These are phyloP conservation scores for Mamestra configurata DNA, from an alignment of 1,140 invertebrate genomes.

Conservation along the genomic window DNA sequence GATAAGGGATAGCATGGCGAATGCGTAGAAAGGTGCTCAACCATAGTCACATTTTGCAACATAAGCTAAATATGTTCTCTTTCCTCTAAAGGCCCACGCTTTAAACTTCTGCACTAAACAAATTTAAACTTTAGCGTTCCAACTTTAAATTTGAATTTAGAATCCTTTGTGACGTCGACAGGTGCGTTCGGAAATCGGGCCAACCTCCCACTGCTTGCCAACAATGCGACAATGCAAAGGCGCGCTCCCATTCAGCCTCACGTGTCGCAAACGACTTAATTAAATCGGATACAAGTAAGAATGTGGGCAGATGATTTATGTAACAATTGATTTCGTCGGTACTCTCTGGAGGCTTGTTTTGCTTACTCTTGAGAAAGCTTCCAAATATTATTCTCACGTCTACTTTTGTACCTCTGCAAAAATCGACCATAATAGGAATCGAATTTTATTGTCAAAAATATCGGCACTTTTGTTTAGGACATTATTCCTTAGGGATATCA, in stretches of 20 bases:
- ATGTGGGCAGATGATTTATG: conserved; percentile 80
- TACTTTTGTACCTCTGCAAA: background rate
- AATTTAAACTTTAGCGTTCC: conserved; percentile 62
- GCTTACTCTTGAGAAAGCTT: conserved; percentile 44
- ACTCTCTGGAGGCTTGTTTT: conserved; percentile 67
- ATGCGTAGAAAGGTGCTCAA: too few species aligned
- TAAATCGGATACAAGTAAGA: conserved; percentile 76
- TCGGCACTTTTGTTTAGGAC: background rate
- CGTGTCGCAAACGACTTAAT: conserved; percentile 84
- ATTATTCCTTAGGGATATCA: background rate
- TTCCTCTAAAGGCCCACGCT: conserved; percentile 43
- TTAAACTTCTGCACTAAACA: conserved; percentile 1
- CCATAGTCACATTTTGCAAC: conserved; percentile 1
- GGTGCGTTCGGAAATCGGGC: conserved; percentile 79
- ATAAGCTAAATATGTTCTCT: conserved; percentile 30
- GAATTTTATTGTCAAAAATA: conserved; percentile 18
- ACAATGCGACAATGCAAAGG: conserved; percentile 77
- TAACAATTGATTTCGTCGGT: conserved; percentile 53
- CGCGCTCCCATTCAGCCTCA: conserved; percentile 71
- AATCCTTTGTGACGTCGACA: conserved; percentile 69
- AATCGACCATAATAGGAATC: background rate
- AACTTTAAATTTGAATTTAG: conserved; percentile 56
- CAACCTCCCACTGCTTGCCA: conserved; percentile 81
- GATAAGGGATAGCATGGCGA: too few species aligned
- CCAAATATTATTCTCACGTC: conserved; percentile 44